Conservation (phyloP, 2,888 invertebrate genomes). For the Ophonus ardosiacus region DNA sequence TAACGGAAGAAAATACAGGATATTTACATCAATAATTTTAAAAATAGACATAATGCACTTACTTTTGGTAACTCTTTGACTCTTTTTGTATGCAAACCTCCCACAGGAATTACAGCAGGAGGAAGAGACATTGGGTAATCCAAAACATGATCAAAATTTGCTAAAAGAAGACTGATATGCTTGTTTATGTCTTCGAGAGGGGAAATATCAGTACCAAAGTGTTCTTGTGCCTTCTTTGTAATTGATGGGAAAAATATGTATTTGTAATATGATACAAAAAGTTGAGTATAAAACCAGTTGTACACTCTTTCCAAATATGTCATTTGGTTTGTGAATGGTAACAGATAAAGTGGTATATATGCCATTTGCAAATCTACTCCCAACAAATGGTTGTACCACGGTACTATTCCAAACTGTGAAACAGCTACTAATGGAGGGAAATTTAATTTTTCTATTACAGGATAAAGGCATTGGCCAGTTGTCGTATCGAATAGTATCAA, state of each 20-base stretch:
- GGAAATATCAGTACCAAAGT: constrained; percentile 68
- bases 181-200: constrained; percentile 68
- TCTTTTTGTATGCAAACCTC: constrained; percentile 71
- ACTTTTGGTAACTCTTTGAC: constrained; percentile 70
- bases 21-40: too few species aligned
- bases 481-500: constrained; percentile 51
- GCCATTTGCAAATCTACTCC: constrained; percentile 43
- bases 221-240: constrained; percentile 66
- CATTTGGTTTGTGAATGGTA: constrained; percentile 58
- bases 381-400: not conserved
- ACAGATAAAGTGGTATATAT: constrained; percentile 26
- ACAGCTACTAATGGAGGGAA: constrained; percentile 37
- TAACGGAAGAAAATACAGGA: too few species aligned
- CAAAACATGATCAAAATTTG: constrained; percentile 70
- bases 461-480: constrained; percentile 44
- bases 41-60: too few species aligned
- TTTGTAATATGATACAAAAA: not conserved
- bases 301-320: constrained; percentile 35
- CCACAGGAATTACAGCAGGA: constrained; percentile 73
- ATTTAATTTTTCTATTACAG: constrained; percentile 48
- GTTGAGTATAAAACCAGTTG: constrained; percentile 30
- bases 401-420: constrained; percentile 29
- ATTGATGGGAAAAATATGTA: constrained; percentile 64
- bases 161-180: constrained; percentile 69
- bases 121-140: constrained; percentile 70